Evolutionary conservation across 2,888 invertebrate species (phyloP).

Genomic region (Chesias legatella): DNA sequence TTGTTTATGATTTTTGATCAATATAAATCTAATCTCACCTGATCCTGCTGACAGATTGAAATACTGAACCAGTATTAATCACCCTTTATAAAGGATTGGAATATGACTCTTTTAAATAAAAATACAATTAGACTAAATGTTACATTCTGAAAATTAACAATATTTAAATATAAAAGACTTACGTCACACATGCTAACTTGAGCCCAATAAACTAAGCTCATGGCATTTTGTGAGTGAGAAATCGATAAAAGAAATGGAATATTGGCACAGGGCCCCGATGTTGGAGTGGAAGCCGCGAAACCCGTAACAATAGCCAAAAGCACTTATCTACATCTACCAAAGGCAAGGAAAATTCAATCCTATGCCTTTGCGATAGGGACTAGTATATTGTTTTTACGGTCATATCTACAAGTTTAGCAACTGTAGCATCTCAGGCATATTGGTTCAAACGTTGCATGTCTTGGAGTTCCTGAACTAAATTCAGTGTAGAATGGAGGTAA

Average conservation of each 20-base stretch:
- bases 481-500: too few species aligned
- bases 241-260: slow-evolving; percentile 15
- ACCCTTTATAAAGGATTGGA: too few species aligned
- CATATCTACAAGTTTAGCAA: slow-evolving; percentile 1
- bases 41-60: too few species aligned
- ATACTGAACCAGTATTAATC: too few species aligned
- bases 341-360: not conserved
- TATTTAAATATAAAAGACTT: too few species aligned
- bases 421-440: slow-evolving; percentile 1
- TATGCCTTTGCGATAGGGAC: not conserved
- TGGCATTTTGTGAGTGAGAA: slow-evolving; percentile 5
- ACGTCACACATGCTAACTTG: not conserved
- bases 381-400: not conserved
- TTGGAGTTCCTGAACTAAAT: not conserved
- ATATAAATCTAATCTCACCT: too few species aligned
- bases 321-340: not conserved
- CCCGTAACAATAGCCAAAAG: slow-evolving; percentile 10
- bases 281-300: slow-evolving; percentile 5
- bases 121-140: too few species aligned
- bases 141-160: too few species aligned
- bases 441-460: slow-evolving; percentile 4
- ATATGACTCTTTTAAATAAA: too few species aligned
- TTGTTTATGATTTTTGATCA: too few species aligned
- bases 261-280: slow-evolving; percentile 13
- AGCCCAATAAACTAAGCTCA: not conserved